Base-by-base conservation (phyloP, 2,888 invertebrate species). In the Seira musarum region DNA sequence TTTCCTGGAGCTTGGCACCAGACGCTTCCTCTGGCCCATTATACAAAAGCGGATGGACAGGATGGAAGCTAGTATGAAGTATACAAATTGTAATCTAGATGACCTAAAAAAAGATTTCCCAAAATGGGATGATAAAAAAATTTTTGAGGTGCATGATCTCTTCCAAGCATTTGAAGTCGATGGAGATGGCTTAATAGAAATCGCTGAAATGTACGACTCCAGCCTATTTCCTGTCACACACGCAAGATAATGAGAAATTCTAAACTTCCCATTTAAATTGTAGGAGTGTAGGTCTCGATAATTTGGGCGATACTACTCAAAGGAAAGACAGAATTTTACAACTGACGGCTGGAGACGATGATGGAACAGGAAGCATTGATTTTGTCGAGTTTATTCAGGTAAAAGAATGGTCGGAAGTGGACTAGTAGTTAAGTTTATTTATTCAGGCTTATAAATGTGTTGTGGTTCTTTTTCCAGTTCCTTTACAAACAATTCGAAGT, bases 101-200 rank as follows among this genome's bases (percentile, higher is more conserved):
- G 81, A 82, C 49, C 76, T 85, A 0, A 82, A 83, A 8, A 71
- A 68, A 0, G 83, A 83, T 57, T 85, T 81, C 65, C 73, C 80
- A 8, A 80, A 82, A 8, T 85, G 84, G 84, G 80, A 84, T 64
- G 86, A 85, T 57, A 80, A 80, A 22, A 83, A 83, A 49, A 82
- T 86, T 25, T 83, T 85, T 61, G 85, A 85, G 46, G 73, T 85
- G 15, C 86, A 86, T 77, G 86, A 86, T 40, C 74, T 86, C 8
- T 86, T 86, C 53, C 85, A 85, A 74, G 85, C 84, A 8, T 86
- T 86, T 78, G 86, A 86, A 78, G 86, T 86, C n/a, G 85, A 86
- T 81, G 86, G 86, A 19, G 86, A 86, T 75, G 86, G 86, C 0
- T 71, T 86, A 1, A 86, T 86, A 70, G 86, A 86, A 73, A 84